These are phyloP conservation scores for Eupeodes luniger DNA, from an alignment of 2,888 invertebrate species.

Conservation along the genomic window DNA sequence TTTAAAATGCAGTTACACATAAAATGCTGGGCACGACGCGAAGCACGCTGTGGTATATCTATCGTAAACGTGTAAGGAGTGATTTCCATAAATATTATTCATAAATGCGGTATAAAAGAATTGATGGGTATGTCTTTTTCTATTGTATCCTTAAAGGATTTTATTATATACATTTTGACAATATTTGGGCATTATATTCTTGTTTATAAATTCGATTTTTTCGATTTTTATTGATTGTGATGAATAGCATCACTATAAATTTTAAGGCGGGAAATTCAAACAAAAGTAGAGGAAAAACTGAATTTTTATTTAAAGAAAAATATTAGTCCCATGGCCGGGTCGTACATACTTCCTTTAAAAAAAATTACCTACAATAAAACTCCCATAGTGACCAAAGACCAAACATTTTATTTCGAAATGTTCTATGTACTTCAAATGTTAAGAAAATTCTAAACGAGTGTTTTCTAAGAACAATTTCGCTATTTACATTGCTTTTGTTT, in stretches of 20 bases:
- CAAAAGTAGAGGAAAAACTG: constrained; percentile 8
- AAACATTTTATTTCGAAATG: no score
- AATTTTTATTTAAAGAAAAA: neutral
- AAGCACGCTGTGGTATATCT: neutral
- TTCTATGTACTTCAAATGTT: no score
- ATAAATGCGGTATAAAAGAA: constrained; percentile 13
- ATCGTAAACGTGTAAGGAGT: constrained; percentile 34
- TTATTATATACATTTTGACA: constrained; percentile 52
- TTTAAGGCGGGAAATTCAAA: constrained; percentile 8
- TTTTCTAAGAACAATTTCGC: no score
- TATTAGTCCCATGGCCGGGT: neutral
- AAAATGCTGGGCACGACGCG: constrained; percentile 15
- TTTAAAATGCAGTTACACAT: constrained; percentile 61
- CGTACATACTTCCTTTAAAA: neutral
- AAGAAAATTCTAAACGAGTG: no score
- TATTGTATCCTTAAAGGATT: constrained; percentile 66
- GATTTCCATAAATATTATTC: constrained; percentile 45
- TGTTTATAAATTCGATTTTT: constrained; percentile 16
- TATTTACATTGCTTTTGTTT: no score
- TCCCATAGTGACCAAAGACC: no score
- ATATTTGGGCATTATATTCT: constrained; percentile 56
- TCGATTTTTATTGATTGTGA: constrained; percentile 23
- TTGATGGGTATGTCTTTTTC: constrained; percentile 12
- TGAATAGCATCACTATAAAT: neutral
- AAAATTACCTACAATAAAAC: neutral